phyloP scores from a whole-genome alignment of 2,888 invertebrate genomes.

The Hemicrepidius hirtus region DNA sequence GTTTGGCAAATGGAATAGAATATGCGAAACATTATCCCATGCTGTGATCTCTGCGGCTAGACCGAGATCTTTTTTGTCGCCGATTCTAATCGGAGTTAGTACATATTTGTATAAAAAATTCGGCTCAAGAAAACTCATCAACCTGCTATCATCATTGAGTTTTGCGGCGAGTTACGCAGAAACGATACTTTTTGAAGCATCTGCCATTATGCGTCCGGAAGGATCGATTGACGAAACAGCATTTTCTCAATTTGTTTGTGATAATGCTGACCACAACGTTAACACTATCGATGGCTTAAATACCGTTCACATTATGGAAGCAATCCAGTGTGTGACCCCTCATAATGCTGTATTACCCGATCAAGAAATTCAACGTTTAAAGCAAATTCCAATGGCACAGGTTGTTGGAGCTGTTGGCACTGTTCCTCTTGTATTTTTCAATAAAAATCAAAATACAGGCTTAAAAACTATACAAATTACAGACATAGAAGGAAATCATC shows the following conservation, averaged over 20 bases:
- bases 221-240: neutral
- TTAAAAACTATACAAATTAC: conserved; percentile 51
- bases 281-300: neutral
- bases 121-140: conserved; percentile 6
- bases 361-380: neutral
- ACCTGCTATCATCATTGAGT: neutral
- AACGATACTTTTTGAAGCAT: neutral
- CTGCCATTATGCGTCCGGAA: neutral
- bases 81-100: neutral
- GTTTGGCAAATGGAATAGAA: conserved; percentile 46
- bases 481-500: conserved; percentile 51
- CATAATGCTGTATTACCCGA: neutral
- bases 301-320: conserved; percentile 17
- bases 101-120: conserved; percentile 12
- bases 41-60: conserved; percentile 35
- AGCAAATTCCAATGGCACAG: neutral
- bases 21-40: conserved; percentile 38
- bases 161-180: neutral
- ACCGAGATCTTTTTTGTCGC: conserved; percentile 4
- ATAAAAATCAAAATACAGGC: conserved; percentile 34
- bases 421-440: neutral
- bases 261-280: conserved; percentile 13
- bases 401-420: neutral
- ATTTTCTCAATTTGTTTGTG: neutral
- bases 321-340: neutral